Percentiles rank a stretch among this genome's conserved stretches.
phyloP scores from a whole-genome alignment of 2,888 invertebrate genomes.

The Apodemia hepburni region DNA sequence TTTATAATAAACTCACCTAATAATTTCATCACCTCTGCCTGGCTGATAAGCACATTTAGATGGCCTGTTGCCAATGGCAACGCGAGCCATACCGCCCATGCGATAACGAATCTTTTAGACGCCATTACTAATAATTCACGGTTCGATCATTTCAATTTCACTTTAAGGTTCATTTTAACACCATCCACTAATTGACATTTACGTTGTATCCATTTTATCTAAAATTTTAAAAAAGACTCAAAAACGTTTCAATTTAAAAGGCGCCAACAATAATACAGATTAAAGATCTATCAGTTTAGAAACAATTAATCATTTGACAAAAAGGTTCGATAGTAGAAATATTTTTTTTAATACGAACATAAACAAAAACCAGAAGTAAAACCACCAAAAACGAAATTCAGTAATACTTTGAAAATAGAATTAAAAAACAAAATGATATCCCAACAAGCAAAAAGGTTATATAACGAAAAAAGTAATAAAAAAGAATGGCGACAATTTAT shows the following conservation, averaged over 20 bases:
- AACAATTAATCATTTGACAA: background rate
- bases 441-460: background rate
- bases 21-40: constrained; percentile 89
- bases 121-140: constrained; percentile 59
- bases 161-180: constrained; percentile 57
- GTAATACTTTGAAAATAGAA: background rate
- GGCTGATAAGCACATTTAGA: constrained; percentile 90
- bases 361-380: background rate
- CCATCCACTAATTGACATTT: constrained; percentile 31
- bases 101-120: constrained; percentile 58
- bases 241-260: background rate
- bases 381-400: background rate
- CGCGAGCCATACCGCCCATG: constrained; percentile 66
- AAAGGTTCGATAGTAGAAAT: background rate
- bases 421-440: background rate
- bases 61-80: constrained; percentile 83
- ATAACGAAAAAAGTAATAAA: background rate
- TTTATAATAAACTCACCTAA: constrained; percentile 81
- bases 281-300: background rate
- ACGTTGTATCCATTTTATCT: constrained; percentile 44
- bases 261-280: constrained; percentile 2
- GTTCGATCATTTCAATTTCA: constrained; percentile 59
- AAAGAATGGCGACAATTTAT: background rate
- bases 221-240: background rate
- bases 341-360: background rate